phyloP scores from a whole-genome alignment of 2,797 vertebrate species.

The Potorous gilbertii region DNA sequence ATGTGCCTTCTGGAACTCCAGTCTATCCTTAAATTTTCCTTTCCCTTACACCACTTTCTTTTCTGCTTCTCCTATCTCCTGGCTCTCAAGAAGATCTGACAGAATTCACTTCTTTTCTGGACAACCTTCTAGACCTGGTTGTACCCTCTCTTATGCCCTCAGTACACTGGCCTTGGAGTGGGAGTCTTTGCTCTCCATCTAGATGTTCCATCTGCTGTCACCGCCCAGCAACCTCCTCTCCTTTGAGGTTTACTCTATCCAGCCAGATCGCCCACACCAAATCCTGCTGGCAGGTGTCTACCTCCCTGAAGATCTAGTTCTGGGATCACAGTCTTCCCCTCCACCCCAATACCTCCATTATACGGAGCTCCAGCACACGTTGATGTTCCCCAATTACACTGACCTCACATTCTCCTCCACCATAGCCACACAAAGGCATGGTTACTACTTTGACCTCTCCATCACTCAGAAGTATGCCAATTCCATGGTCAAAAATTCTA shows the following conservation, averaged over 20 bases:
- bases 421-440: neutral
- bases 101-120: neutral
- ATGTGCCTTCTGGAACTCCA: neutral
- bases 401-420: neutral
- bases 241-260: neutral
- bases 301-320: neutral
- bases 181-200: neutral
- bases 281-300: neutral
- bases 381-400: neutral
- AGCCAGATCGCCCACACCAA: neutral
- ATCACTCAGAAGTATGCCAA: neutral
- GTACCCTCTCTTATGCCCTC: neutral
- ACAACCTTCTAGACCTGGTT: neutral
- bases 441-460: neutral
- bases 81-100: neutral
- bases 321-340: neutral
- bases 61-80: neutral
- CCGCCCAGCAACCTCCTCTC: neutral
- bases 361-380: neutral
- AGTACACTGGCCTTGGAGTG: neutral
- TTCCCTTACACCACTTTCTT: neutral
- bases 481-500: neutral
- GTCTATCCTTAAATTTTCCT: neutral
- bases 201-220: neutral
- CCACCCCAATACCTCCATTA: neutral